These are phyloP conservation scores for Barypeithes pellucidus DNA, from an alignment of 2,888 invertebrate genomes.

Conservation along the genomic window DNA sequence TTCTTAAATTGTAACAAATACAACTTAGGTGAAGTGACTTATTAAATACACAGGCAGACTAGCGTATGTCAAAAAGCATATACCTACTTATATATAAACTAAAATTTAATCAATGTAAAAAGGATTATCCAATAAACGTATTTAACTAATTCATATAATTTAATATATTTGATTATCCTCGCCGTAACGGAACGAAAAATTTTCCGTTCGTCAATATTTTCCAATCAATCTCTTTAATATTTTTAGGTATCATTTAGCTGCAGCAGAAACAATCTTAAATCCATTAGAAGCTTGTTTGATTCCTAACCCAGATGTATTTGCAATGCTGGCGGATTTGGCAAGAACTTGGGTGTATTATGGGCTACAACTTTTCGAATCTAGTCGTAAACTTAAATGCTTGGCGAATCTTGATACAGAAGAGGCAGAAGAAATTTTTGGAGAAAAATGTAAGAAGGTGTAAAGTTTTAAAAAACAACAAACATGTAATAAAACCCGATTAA, in stretches of 20 bases:
- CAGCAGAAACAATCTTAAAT: constrained; percentile 74
- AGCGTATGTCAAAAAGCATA: too few species aligned
- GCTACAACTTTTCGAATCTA: constrained; percentile 74
- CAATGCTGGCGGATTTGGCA: constrained; percentile 70
- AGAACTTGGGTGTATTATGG: constrained; percentile 78
- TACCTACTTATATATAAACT: too few species aligned
- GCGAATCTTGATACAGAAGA: constrained; percentile 61
- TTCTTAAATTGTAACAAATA: too few species aligned
- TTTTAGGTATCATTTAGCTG: constrained; percentile 70
- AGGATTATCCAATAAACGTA: too few species aligned
- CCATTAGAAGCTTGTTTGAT: constrained; percentile 72
- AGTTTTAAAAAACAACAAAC: neutral
- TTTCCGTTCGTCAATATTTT: too few species aligned
- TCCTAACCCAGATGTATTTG: constrained; percentile 60
- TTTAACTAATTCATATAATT: too few species aligned
- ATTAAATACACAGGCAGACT: too few species aligned
- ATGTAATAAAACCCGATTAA: too few species aligned
- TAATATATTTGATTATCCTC: too few species aligned
- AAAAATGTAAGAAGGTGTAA: constrained; percentile 13
- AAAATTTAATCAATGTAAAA: too few species aligned
- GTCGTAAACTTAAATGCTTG: constrained; percentile 70
- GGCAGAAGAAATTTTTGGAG: constrained; percentile 32
- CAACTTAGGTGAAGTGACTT: too few species aligned
- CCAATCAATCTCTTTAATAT: neutral
- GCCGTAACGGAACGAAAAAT: too few species aligned